These are phyloP conservation scores for Ethmia dodecea DNA, from an alignment of 2,888 invertebrate genomes.

Conservation along the genomic window DNA sequence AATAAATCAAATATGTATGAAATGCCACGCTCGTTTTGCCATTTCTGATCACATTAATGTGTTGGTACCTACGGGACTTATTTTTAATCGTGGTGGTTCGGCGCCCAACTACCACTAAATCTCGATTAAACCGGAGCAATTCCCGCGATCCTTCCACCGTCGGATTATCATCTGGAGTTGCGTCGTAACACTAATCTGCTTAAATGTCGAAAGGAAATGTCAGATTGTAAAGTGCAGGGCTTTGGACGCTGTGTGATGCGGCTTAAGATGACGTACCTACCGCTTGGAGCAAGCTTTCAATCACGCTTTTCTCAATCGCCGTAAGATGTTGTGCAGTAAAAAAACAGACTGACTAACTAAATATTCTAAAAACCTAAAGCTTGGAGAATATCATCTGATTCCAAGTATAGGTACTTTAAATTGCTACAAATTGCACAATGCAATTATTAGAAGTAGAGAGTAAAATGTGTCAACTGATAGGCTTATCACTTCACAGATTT, in stretches of 20 bases:
- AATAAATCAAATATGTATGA: no score
- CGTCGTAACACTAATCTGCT: slow-evolving; percentile 74
- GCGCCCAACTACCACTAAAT: slow-evolving; percentile 52
- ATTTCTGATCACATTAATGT: no score
- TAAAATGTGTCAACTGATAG: no score
- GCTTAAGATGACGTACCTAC: slow-evolving; percentile 57
- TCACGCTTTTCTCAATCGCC: slow-evolving; percentile 26
- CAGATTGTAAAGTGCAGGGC: slow-evolving; percentile 73
- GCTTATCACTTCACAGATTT: no score
- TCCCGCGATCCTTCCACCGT: slow-evolving; percentile 69
- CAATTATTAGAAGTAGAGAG: no score
- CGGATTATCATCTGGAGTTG: slow-evolving; percentile 71
- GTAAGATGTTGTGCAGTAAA: slow-evolving; percentile 14
- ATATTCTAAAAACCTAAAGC: no score
- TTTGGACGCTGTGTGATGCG: slow-evolving; percentile 52
- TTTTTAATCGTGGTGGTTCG: not conserved
- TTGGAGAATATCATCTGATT: no score
- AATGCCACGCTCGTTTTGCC: no score
- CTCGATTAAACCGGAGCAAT: slow-evolving; percentile 66
- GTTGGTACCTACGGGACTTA: no score
- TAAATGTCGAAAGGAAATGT: slow-evolving; percentile 78
- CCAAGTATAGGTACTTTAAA: no score
- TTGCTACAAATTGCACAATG: no score
- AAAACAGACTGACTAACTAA: no score
- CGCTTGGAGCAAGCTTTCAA: slow-evolving; percentile 48